A percentile compares a stretch with the other conserved stretches of the same genome.
These are phyloP conservation scores for Pelobates fuscus DNA, from an alignment of 2,113 vertebrate species.

Conservation along the genomic window DNA sequence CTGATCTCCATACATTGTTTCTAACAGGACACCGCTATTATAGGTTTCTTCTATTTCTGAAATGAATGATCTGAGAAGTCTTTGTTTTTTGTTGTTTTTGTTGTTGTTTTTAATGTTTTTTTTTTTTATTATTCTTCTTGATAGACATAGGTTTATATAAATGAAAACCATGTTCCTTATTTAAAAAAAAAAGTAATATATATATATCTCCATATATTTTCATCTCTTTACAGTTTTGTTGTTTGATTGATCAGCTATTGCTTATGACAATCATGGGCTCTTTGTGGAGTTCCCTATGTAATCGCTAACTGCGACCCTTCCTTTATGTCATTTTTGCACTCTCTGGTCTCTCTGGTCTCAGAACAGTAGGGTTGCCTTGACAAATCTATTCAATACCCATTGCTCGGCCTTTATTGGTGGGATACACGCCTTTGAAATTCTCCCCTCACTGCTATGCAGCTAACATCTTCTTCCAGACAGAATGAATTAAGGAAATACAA, in stretches of 20 bases:
- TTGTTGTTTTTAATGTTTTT: not conserved
- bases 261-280: conserved; percentile 84
- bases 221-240: conserved; percentile 76
- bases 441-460: conserved; percentile 88
- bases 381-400: conserved; percentile 95
- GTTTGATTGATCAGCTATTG: conserved; percentile 82
- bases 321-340: conserved; percentile 91
- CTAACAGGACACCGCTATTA: not conserved
- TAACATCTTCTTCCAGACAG: conserved; percentile 98
- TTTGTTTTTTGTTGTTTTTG: not conserved
- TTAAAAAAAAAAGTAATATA: not conserved
- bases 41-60: not conserved
- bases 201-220: conserved; percentile 46
- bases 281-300: conserved; percentile 87
- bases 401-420: conserved; percentile 84
- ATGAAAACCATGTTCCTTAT: no score
- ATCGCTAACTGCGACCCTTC: conserved; percentile 86
- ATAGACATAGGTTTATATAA: no score
- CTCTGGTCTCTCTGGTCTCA: conserved; percentile 85
- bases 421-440: conserved; percentile 85
- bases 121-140: not conserved
- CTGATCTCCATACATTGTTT: conserved; percentile 63
- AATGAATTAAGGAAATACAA: conserved; percentile 98
- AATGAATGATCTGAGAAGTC: not conserved
- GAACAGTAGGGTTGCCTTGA: conserved; percentile 93